These are phyloP conservation scores for Microtus richardsoni DNA, from an alignment of 2,113 vertebrate species.

Conservation along the genomic window DNA sequence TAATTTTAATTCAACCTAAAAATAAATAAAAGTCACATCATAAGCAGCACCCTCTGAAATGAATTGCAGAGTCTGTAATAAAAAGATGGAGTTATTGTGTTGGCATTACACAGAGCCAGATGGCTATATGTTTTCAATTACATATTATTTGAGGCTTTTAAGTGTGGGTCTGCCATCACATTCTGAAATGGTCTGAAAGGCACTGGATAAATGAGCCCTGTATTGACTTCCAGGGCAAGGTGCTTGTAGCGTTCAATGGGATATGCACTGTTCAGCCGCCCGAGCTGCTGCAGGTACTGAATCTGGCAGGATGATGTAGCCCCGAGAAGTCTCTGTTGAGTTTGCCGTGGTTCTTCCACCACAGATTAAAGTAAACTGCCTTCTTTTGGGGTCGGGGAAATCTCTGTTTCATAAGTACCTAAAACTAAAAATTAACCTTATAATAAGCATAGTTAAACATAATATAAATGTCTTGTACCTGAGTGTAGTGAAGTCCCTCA, in stretches of 20 bases:
- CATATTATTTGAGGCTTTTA: not conserved
- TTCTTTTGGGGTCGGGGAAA: no score
- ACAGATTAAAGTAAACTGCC: not conserved
- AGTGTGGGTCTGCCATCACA: not conserved
- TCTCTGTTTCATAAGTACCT: not conserved
- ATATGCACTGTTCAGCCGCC: not conserved
- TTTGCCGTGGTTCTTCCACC: not conserved
- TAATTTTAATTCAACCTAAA: not conserved
- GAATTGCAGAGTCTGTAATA: not conserved
- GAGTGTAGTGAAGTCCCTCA: fast-evolving
- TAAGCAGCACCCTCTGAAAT: not conserved
- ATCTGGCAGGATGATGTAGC: not conserved
- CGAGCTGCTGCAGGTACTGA: no score
- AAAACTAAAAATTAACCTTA: not conserved
- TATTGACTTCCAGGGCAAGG: not conserved
- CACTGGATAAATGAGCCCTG: not conserved
- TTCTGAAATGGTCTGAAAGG: not conserved
- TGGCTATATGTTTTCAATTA: not conserved
- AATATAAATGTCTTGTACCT: not conserved
- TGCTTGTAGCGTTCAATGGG: not conserved
- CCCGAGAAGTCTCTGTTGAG: not conserved
- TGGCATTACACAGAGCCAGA: not conserved
- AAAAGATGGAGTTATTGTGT: not conserved
- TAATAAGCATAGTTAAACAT: not conserved
- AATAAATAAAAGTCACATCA: not conserved